Conservation (phyloP, 2,113 vertebrate genomes). For the Tragelaphus strepsiceros region DNA sequence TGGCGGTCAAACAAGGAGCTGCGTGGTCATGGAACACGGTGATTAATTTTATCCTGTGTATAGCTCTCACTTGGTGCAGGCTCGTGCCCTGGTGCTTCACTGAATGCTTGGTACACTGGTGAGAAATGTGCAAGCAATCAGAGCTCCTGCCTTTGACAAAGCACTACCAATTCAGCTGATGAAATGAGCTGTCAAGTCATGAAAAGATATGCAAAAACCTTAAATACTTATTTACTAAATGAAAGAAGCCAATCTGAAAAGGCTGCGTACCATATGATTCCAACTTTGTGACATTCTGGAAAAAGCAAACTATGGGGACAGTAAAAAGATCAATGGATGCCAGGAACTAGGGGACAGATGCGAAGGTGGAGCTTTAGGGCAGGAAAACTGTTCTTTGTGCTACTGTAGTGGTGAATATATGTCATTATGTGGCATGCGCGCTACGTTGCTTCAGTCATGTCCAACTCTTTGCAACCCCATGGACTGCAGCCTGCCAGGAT, state of each 20-base stretch:
- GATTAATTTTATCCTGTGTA: accelerated
- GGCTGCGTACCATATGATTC: accelerated
- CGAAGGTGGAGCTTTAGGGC: accelerated
- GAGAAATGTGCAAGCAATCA: not conserved
- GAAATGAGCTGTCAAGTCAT: not conserved
- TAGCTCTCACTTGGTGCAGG: accelerated
- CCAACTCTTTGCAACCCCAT: not conserved
- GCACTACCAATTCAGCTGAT: not conserved
- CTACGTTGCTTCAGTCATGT: not conserved
- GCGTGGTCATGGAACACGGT: accelerated
- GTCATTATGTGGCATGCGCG: not conserved
- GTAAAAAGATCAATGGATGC: too few species aligned
- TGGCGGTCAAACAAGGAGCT: not conserved
- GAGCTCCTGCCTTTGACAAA: not conserved
- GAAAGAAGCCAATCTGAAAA: not conserved
- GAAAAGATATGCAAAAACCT: not conserved
- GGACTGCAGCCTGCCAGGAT: not conserved
- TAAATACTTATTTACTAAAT: too few species aligned
- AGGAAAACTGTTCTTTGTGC: not conserved
- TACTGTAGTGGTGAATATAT: not conserved
- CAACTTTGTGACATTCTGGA: not conserved
- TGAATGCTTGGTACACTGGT: accelerated
- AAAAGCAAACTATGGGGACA: not conserved
- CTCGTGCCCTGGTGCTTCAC: not conserved
- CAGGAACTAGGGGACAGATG: not conserved